phyloP scores from a whole-genome alignment of 2,888 invertebrate genomes.

The Gastracanthus pulcherrimus region DNA sequence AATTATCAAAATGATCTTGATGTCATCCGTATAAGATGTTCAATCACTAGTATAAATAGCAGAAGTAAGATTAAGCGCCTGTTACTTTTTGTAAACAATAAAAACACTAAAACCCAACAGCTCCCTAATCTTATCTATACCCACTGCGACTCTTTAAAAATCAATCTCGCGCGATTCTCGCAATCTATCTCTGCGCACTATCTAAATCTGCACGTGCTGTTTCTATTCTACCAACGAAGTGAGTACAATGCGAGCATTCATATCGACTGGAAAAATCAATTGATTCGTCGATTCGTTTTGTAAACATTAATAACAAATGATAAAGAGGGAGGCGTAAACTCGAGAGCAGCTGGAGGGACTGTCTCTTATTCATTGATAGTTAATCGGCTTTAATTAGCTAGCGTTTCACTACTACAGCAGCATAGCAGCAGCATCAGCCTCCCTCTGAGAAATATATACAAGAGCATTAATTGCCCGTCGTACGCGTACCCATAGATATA shows the following conservation, averaged over 20 bases:
- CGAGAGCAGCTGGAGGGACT: background rate
- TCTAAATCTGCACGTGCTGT: background rate
- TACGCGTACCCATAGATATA: background rate
- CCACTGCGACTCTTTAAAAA: background rate
- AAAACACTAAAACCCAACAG: background rate
- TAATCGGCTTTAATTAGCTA: conserved; percentile 2
- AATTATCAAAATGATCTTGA: too few relatives aligned
- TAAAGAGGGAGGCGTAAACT: background rate
- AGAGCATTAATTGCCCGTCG: background rate
- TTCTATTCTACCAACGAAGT: too few relatives aligned
- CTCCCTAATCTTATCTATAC: background rate
- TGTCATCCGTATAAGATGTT: too few relatives aligned
- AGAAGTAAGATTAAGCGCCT: too few relatives aligned
- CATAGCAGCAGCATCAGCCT: background rate
- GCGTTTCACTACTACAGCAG: background rate
- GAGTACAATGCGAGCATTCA: background rate
- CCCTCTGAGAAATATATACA: background rate
- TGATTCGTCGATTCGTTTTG: background rate
- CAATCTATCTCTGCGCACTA: background rate
- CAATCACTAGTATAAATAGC: too few relatives aligned
- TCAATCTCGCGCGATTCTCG: background rate
- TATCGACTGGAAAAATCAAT: background rate
- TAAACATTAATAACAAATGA: background rate
- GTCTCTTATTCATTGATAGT: background rate
- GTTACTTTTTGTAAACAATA: background rate